Evolutionary conservation across 2,113 vertebrate genomes (phyloP).

Genomic region (Austrofundulus limnaeus): DNA sequence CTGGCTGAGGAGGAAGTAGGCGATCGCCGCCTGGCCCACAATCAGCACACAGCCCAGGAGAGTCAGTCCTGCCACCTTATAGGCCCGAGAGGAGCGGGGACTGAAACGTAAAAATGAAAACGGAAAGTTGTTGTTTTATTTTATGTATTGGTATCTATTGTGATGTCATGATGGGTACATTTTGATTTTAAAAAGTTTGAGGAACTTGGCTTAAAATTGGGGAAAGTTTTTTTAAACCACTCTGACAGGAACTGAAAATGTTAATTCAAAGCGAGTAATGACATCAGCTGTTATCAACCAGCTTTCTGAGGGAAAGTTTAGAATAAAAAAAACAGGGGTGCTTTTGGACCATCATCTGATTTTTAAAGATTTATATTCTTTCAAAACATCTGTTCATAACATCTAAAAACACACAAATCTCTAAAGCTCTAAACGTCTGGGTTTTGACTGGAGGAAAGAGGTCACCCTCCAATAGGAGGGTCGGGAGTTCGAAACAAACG

Average conservation of each 20-base stretch:
- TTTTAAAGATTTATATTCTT: not conserved
- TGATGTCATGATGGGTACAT: not conserved
- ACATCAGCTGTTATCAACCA: slow-evolving; percentile 44
- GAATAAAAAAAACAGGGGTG: not conserved
- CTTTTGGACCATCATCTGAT: not conserved
- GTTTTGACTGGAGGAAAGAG: too few species aligned
- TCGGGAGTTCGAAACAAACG: too few species aligned
- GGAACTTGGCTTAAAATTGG: not conserved
- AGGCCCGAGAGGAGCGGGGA: slow-evolving; percentile 33
- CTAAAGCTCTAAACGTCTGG: too few species aligned
- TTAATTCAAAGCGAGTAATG: not conserved
- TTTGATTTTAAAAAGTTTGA: not conserved
- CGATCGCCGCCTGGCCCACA: slow-evolving; percentile 62
- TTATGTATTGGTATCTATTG: not conserved
- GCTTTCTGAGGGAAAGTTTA: not conserved
- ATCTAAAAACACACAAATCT: not conserved
- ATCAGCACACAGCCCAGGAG: slow-evolving; percentile 73
- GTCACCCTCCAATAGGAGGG: too few species aligned
- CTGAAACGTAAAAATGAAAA: slow-evolving; percentile 17
- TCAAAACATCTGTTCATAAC: not conserved
- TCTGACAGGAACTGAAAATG: not conserved
- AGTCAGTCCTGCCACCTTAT: slow-evolving; percentile 70
- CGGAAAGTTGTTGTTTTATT: not conserved
- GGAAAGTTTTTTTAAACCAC: not conserved
- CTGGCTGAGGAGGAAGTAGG: slow-evolving; percentile 73